Base-by-base conservation (phyloP, 35 echinoderm and acorn worm species). In the Apostichopus californicus region DNA sequence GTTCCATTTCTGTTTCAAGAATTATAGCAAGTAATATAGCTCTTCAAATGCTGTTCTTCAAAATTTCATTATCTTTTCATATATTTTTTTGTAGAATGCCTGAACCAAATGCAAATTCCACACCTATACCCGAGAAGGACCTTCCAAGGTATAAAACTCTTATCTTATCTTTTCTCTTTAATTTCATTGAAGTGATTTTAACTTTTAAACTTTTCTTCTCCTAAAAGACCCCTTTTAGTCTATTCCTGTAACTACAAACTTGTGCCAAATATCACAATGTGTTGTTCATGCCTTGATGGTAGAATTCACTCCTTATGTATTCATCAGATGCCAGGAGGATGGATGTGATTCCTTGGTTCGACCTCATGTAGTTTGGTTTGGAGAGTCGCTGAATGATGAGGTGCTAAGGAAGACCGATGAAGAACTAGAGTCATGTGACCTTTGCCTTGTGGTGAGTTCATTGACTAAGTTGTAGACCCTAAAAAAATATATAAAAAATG, bases 341-440 rank as follows among this genome's bases (percentile, higher is more conserved):
- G 90, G 85, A 12, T 98, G 96, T 92, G 91, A 77, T 83, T 86
- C 88, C 1, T 61, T 98, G 54, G 81, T 86, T 13, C 66, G 96
- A 72, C 96, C 96, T 7, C 86, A 95, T 94, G 96, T 98, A 1
- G 92, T 98, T 0, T 98, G 96, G 96, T 98, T 98, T 94, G 94
- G 94, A 28, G 96, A 98, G 58, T 64, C 77, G 0, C 59, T 98
- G 1, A 86, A 92, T 87, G 5, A 2, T 1, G 83, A 90, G 13
- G 87, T 79, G 5, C 56, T 98, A 34, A 28, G 6, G 1, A 55
- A 77, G 54, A 93, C 90, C 15, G 56, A 95, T 13, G 57, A 92
- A 9, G 92, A 92, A 86, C 79, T 92, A 26, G 82, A 93, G 18
- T 90, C 78, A 13, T 98, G 94, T 94, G 96, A 98, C 73, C 15